phyloP scores from a whole-genome alignment of 2,113 vertebrate species.

The Microtus oregoni region DNA sequence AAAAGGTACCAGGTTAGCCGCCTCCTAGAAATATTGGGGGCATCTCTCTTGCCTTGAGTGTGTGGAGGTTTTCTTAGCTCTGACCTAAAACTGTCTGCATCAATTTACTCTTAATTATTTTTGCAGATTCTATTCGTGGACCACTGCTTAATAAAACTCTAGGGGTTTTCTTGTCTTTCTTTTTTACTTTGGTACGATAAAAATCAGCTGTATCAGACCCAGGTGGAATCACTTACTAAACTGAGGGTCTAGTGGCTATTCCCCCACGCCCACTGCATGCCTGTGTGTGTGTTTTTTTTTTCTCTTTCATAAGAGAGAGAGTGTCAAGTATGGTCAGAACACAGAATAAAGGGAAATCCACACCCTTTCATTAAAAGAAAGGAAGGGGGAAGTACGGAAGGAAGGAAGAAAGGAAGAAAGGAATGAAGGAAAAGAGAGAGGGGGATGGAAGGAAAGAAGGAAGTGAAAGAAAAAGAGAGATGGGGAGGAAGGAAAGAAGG shows the following conservation, averaged over 20 bases:
- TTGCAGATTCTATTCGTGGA: constrained; percentile 60
- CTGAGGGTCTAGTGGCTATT: neutral
- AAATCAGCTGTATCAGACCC: neutral
- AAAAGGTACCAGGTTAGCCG: neutral
- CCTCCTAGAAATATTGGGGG: neutral
- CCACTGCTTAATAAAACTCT: constrained; percentile 59
- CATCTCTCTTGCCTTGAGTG: neutral
- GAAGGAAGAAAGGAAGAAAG: too few relatives aligned
- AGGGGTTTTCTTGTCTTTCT: constrained; percentile 8
- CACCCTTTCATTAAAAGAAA: neutral
- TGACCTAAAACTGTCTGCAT: constrained; percentile 74
- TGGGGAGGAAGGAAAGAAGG: fast-evolving
- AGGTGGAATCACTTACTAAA: neutral
- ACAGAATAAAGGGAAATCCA: neutral
- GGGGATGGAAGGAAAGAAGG: fast-evolving
- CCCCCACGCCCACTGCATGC: fast-evolving
- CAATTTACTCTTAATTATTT: constrained; percentile 72
- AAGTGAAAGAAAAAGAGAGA: fast-evolving
- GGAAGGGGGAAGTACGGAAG: too few relatives aligned
- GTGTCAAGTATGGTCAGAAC: neutral
- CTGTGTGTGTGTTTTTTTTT: neutral
- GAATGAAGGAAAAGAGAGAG: neutral
- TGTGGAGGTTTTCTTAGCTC: constrained; percentile 28
- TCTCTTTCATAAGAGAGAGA: neutral
- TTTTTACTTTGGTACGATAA: neutral